Percentiles rank a stretch among this genome's conserved stretches.
Evolutionary conservation across 2,797 vertebrate species (phyloP).

Genomic region (Halcyon chelicuti): DNA sequence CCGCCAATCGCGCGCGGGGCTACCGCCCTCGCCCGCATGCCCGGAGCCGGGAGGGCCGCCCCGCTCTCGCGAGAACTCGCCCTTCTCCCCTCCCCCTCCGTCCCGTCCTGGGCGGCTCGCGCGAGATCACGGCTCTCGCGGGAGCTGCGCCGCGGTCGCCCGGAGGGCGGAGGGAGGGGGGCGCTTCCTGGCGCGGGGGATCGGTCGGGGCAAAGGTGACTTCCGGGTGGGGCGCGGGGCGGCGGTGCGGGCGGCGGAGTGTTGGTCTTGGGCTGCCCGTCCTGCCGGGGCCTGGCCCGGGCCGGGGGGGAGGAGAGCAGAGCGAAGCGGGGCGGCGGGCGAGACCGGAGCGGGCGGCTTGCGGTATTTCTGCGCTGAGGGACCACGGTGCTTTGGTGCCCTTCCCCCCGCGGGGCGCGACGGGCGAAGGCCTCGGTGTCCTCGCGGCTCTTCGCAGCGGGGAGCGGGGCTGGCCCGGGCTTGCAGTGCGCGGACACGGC

Average conservation of each 20-base stretch:
- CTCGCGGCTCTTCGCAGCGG: rapidly evolving
- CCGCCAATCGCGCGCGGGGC: background rate
- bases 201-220: background rate
- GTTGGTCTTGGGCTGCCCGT: too few relatives aligned
- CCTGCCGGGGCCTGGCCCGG: background rate
- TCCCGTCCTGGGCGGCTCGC: rapidly evolving
- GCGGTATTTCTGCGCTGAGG: rapidly evolving
- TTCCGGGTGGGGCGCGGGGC: background rate
- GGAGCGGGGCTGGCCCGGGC: rapidly evolving
- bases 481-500: rapidly evolving
- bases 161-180: background rate
- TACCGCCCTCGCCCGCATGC: background rate
- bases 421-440: background rate
- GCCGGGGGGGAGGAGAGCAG: too few relatives aligned
- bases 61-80: background rate
- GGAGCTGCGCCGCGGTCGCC: too few relatives aligned
- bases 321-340: background rate
- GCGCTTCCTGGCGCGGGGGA: background rate
- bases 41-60: background rate
- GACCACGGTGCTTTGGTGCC: background rate
- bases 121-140: rapidly evolving
- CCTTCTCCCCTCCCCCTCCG: rapidly evolving
- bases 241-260: background rate
- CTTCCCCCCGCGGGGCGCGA: too few relatives aligned
- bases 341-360: too few relatives aligned